Conservation (phyloP, 2,888 invertebrate genomes). For the Tetragonisca angustula region DNA sequence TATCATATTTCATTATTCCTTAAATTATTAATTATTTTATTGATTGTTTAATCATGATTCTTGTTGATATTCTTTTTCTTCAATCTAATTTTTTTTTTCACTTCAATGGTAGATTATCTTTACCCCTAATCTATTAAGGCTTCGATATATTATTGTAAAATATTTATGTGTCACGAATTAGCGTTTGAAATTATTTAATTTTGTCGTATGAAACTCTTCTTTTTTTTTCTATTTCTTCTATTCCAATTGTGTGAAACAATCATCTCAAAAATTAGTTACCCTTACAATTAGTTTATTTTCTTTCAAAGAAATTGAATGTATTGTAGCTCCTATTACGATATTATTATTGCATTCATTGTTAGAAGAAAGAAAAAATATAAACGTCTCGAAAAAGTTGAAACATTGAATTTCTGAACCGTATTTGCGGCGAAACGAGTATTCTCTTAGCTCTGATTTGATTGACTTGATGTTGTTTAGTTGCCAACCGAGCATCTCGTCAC, state of each 20-base stretch:
- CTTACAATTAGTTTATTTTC: neutral
- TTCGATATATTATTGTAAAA: too few species aligned
- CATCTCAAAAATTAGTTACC: neutral
- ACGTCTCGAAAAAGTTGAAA: neutral
- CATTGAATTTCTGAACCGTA: neutral
- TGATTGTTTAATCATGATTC: too few species aligned
- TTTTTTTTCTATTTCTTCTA: neutral
- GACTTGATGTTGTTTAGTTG: slow-evolving; percentile 15
- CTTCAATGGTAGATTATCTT: too few species aligned
- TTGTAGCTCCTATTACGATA: fast-evolving
- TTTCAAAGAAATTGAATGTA: neutral
- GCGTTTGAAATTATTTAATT: neutral
- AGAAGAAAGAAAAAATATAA: neutral
- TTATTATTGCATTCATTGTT: neutral
- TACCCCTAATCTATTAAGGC: too few species aligned
- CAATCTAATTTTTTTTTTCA: too few species aligned
- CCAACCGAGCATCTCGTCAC: slow-evolving; percentile 15
- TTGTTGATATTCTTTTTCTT: too few species aligned
- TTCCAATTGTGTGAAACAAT: neutral
- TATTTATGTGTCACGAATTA: too few species aligned
- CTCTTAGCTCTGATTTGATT: neutral
- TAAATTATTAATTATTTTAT: too few species aligned
- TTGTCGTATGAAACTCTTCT: neutral
- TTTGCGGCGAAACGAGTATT: neutral
- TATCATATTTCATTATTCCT: too few species aligned